Percentiles rank a stretch among this genome's conserved stretches.
Evolutionary conservation across 2,113 vertebrate genomes (phyloP).

Genomic region (Entelurus aequoreus): DNA sequence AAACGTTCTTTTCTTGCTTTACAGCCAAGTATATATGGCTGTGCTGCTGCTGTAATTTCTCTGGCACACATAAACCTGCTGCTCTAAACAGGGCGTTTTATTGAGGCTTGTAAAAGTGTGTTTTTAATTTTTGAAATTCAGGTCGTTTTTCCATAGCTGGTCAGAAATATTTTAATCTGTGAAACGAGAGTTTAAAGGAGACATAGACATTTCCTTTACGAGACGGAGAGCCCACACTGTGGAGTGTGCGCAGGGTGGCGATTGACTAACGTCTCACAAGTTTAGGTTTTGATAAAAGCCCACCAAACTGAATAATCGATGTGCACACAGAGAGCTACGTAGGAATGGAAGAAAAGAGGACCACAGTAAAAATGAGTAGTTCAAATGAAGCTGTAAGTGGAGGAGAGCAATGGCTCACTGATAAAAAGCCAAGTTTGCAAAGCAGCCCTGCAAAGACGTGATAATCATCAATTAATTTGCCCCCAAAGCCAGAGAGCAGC

Average conservation of each 20-base stretch:
- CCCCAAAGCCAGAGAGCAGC: slow-evolving; percentile 32
- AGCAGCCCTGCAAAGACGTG: slow-evolving; percentile 38
- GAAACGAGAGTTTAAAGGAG: too few relatives aligned
- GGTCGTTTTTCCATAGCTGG: too few relatives aligned
- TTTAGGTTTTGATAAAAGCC: slow-evolving; percentile 34
- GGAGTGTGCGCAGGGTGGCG: too few relatives aligned
- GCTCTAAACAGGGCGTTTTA: too few relatives aligned
- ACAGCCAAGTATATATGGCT: too few relatives aligned
- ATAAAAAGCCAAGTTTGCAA: slow-evolving; percentile 52
- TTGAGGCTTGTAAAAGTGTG: too few relatives aligned
- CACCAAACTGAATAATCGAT: slow-evolving; percentile 37
- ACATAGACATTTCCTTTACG: too few relatives aligned
- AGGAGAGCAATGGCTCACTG: slow-evolving; percentile 32
- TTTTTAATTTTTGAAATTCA: too few relatives aligned
- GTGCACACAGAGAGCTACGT: slow-evolving; percentile 27
- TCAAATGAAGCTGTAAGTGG: slow-evolving; percentile 47
- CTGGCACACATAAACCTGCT: too few relatives aligned
- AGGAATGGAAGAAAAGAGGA: slow-evolving; percentile 5
- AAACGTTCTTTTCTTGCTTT: too few relatives aligned
- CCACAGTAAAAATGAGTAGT: neutral
- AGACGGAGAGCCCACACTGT: too few relatives aligned
- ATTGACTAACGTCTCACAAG: neutral
- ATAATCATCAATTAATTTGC: slow-evolving; percentile 61
- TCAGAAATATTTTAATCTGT: neutral
- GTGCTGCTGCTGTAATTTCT: too few relatives aligned